A percentile compares a stretch with the other conserved stretches of the same genome.
Evolutionary conservation across 1,140 invertebrate species (phyloP).

Genomic region (Drosophila willistoni): DNA sequence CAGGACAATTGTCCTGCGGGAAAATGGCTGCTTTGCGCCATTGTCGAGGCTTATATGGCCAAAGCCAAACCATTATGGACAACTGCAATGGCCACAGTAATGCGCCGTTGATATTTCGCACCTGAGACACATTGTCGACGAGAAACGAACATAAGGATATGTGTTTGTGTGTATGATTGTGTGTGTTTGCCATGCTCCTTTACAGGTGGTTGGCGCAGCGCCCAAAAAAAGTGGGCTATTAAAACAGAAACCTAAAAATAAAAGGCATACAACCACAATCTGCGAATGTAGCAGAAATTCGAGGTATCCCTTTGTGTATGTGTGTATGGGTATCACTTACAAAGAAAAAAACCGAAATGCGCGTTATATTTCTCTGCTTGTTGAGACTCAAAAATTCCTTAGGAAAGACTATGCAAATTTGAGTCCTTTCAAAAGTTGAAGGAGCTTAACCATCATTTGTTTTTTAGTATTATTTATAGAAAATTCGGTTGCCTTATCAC

Average conservation of each 20-base stretch:
- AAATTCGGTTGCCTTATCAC: too few relatives aligned
- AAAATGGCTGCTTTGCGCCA: slow-evolving; percentile 28
- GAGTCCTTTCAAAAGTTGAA: too few relatives aligned
- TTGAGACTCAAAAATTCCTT: not conserved
- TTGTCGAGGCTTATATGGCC: slow-evolving; percentile 54
- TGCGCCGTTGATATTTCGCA: slow-evolving; percentile 75
- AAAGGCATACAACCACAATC: slow-evolving; percentile 30
- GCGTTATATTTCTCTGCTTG: not conserved
- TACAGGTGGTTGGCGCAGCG: slow-evolving; percentile 73
- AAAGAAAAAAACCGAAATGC: not conserved
- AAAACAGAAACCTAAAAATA: slow-evolving; percentile 46
- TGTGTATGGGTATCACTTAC: not conserved
- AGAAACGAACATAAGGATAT: slow-evolving; percentile 13
- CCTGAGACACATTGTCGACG: slow-evolving; percentile 61
- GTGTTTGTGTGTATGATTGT: not conserved
- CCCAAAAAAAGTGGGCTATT: slow-evolving; percentile 61
- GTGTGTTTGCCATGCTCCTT: slow-evolving; percentile 10
- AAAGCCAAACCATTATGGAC: slow-evolving; percentile 70
- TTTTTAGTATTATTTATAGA: not conserved
- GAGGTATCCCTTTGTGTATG: not conserved
- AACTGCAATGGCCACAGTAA: slow-evolving; percentile 77
- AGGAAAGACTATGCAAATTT: not conserved
- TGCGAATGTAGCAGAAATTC: slow-evolving; percentile 11
- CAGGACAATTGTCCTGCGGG: slow-evolving; percentile 68
- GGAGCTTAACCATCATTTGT: too few relatives aligned